Percentiles rank a stretch among this genome's conserved stretches.
These are phyloP conservation scores for Tribolium madens DNA, from an alignment of 1,140 invertebrate genomes.

Conservation along the genomic window DNA sequence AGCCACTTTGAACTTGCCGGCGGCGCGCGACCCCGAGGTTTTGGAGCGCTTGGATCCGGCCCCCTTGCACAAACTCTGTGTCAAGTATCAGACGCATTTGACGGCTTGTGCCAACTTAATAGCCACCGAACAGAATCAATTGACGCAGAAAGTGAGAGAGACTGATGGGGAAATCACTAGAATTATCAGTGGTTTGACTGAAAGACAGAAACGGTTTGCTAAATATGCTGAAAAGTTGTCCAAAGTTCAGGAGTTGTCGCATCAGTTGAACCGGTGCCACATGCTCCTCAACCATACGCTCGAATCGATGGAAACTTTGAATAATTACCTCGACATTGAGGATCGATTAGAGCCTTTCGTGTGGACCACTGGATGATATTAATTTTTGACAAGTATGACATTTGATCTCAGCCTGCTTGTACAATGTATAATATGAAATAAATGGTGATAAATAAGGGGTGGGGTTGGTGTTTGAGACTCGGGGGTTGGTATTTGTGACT, in stretches of 20 bases:
- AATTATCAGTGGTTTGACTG: conserved; percentile 77
- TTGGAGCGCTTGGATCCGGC: conserved; percentile 81
- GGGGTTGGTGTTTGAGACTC: too few relatives aligned
- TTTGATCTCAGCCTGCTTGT: neutral
- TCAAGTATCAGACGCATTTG: conserved; percentile 82
- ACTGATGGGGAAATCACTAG: conserved; percentile 80
- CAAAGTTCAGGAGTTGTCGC: conserved; percentile 81
- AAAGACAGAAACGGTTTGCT: conserved; percentile 86
- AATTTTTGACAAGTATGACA: conserved; percentile 16
- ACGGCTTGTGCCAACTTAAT: conserved; percentile 79
- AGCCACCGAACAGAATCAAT: conserved; percentile 78
- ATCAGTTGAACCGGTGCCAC: conserved; percentile 85
- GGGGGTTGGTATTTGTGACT: too few relatives aligned
- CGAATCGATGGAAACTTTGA: conserved; percentile 86
- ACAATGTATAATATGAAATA: neutral
- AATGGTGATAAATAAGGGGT: too few relatives aligned
- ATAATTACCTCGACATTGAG: conserved; percentile 84
- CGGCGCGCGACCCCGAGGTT: conserved; percentile 87
- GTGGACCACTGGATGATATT: conserved; percentile 82
- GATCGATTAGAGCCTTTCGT: conserved; percentile 91
- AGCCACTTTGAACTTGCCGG: conserved; percentile 87
- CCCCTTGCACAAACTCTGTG: conserved; percentile 73
- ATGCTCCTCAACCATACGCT: conserved; percentile 86
- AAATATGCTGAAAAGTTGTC: conserved; percentile 87
- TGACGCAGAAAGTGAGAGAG: conserved; percentile 82